Evolutionary conservation across 2,888 invertebrate species (phyloP).

Genomic region (Electrophaes corylata): DNA sequence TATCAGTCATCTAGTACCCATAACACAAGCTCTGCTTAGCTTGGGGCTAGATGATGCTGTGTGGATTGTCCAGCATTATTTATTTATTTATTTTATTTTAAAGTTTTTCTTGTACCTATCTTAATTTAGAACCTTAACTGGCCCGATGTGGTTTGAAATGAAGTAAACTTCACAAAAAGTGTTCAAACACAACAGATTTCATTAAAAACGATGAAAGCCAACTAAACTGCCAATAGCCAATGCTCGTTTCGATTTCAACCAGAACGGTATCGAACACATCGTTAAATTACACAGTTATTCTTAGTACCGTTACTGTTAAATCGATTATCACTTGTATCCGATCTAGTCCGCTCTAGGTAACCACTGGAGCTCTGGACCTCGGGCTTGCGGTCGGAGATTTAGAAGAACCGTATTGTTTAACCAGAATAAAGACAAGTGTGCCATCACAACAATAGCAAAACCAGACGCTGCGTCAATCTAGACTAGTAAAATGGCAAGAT

Average conservation of each 20-base stretch:
- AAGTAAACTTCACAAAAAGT: background rate
- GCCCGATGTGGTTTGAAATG: too few species aligned
- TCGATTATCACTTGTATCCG: constrained; percentile 30
- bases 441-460: background rate
- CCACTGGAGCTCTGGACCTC: constrained; percentile 20
- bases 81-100: too few species aligned
- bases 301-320: constrained; percentile 38
- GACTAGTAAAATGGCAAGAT: too few species aligned
- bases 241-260: constrained; percentile 31
- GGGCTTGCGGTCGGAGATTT: constrained; percentile 17
- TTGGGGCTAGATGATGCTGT: too few species aligned
- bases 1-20: too few species aligned
- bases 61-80: too few species aligned
- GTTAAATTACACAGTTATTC: constrained; percentile 37
- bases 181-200: background rate
- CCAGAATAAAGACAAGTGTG: background rate
- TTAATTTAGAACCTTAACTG: too few species aligned
- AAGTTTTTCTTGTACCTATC: too few species aligned
- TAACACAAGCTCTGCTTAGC: too few species aligned
- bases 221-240: constrained; percentile 3
- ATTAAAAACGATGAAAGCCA: constrained; percentile 4
- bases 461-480: too few species aligned
- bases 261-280: constrained; percentile 34
- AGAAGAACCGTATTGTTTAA: constrained; percentile 18
- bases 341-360: constrained; percentile 27